Evolutionary conservation across 92 coral and sea anemone genomes (phyloP).

Genomic region (Epizoanthus rinbou): DNA sequence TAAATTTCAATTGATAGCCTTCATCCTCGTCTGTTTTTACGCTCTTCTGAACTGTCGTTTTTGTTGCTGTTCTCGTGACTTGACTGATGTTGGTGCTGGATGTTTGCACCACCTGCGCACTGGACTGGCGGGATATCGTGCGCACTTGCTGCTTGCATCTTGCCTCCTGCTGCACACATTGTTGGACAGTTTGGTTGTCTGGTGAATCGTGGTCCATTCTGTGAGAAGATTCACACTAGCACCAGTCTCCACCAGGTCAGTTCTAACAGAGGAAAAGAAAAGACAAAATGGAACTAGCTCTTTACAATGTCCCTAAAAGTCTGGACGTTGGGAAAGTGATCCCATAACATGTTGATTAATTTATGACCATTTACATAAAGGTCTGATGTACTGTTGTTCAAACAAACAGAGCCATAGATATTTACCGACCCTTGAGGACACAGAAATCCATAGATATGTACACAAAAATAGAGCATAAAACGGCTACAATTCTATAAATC

Average conservation of each 20-base stretch:
- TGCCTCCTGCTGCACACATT: slow-evolving; percentile 10
- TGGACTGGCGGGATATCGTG: neutral
- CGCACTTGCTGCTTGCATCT: slow-evolving; percentile 20
- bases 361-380: too few relatives aligned
- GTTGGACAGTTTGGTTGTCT: neutral
- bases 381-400: too few relatives aligned
- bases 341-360: too few relatives aligned
- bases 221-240: neutral
- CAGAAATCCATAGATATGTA: too few relatives aligned
- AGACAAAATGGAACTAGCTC: too few relatives aligned
- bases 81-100: neutral
- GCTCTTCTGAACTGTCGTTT: neutral
- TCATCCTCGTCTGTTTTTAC: slow-evolving; percentile 18
- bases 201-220: slow-evolving; percentile 2
- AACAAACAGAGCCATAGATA: too few relatives aligned
- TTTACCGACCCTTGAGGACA: too few relatives aligned
- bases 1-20: slow-evolving; percentile 62
- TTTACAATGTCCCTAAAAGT: too few relatives aligned
- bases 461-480: too few relatives aligned
- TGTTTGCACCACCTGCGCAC: slow-evolving; percentile 17
- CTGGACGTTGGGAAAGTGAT: too few relatives aligned
- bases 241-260: neutral
- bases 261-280: too few relatives aligned
- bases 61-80: slow-evolving; percentile 6
- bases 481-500: too few relatives aligned